phyloP scores from a whole-genome alignment of 2,797 vertebrate species.

The Pseudomugil tenellus region DNA sequence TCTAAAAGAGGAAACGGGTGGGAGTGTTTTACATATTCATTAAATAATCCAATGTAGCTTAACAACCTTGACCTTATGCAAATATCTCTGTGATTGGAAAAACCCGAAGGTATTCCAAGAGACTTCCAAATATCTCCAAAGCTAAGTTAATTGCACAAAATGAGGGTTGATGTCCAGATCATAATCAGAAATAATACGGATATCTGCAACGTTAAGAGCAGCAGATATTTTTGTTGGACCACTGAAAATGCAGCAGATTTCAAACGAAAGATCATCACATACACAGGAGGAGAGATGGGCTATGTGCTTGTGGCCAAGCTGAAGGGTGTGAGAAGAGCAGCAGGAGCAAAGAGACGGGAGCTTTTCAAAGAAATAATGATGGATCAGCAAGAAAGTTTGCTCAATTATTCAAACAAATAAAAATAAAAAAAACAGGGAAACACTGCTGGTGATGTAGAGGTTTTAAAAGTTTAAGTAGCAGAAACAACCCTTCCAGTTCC shows the following conservation, averaged over 20 bases:
- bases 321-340: slow-evolving; percentile 21
- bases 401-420: neutral
- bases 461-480: slow-evolving; percentile 15
- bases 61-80: slow-evolving; percentile 70
- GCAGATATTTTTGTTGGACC: slow-evolving; percentile 13
- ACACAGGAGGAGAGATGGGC: slow-evolving; percentile 55
- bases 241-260: slow-evolving; percentile 20
- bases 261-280: slow-evolving; percentile 63
- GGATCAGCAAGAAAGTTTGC: slow-evolving; percentile 4
- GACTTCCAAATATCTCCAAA: slow-evolving; percentile 53
- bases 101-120: slow-evolving; percentile 50
- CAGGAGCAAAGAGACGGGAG: slow-evolving; percentile 5
- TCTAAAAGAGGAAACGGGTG: slow-evolving; percentile 23
- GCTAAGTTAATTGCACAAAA: slow-evolving; percentile 53
- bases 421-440: neutral
- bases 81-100: slow-evolving; percentile 41
- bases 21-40: slow-evolving; percentile 63
- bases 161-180: slow-evolving; percentile 37
- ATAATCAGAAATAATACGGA: slow-evolving; percentile 51
- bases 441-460: neutral
- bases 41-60: slow-evolving; percentile 46
- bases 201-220: slow-evolving; percentile 54
- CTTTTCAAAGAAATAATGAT: slow-evolving; percentile 3
- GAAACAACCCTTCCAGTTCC: slow-evolving; percentile 12
- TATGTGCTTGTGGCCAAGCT: slow-evolving; percentile 68